A percentile compares a stretch with the other conserved stretches of the same genome.
These are phyloP conservation scores for Theocolax elegans DNA, from an alignment of 1,140 invertebrate species.

Conservation along the genomic window DNA sequence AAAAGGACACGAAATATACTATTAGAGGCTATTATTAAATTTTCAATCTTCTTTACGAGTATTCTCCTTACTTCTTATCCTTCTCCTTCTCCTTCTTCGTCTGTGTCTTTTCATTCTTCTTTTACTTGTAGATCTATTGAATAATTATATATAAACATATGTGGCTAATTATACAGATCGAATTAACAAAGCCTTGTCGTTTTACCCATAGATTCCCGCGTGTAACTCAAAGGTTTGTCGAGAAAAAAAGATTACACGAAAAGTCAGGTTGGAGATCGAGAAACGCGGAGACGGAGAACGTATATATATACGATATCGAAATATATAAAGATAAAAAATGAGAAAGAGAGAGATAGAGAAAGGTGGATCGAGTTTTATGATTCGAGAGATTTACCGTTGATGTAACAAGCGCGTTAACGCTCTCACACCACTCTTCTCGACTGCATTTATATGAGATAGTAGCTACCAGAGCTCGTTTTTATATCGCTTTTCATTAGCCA, in stretches of 20 bases:
- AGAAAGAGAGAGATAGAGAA: background rate
- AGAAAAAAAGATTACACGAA: too few species aligned
- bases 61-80: background rate
- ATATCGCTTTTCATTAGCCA: constrained; percentile 39
- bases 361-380: constrained; percentile 37
- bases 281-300: background rate
- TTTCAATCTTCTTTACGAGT: constrained; percentile 20
- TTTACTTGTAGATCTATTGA: too few species aligned
- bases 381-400: constrained; percentile 42
- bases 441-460: background rate
- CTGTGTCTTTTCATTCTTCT: too few species aligned
- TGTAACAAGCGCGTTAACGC: constrained; percentile 40
- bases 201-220: too few species aligned
- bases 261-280: too few species aligned
- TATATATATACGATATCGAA: too few species aligned
- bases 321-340: background rate
- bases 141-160: too few species aligned
- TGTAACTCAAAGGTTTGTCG: too few species aligned
- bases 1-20: constrained; percentile 34
- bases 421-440: constrained; percentile 17
- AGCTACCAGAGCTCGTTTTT: constrained; percentile 26
- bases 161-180: too few species aligned
- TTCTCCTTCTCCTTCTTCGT: background rate
- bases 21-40: constrained; percentile 27
- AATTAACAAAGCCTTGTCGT: too few species aligned